Evolutionary conservation across 2,797 vertebrate species (phyloP).

Genomic region (Aulostomus chinensis): DNA sequence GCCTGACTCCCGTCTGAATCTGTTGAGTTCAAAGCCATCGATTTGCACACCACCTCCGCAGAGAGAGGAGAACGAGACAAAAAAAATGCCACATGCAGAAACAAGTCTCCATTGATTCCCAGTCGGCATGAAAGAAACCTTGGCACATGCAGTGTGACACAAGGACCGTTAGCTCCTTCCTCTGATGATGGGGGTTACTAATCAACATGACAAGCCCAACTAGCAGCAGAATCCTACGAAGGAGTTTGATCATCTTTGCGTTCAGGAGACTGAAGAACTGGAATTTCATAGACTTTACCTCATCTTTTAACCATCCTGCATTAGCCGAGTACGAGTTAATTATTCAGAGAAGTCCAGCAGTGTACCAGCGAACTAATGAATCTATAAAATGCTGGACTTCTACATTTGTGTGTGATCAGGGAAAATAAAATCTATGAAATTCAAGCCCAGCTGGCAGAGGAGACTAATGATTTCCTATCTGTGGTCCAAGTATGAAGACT

Average conservation of each 20-base stretch:
- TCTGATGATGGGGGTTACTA: slow-evolving; percentile 42
- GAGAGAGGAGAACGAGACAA: slow-evolving; percentile 31
- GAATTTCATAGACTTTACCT: slow-evolving; percentile 27
- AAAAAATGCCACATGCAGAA: slow-evolving; percentile 47
- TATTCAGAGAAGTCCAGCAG: slow-evolving; percentile 4
- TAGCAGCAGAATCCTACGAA: slow-evolving; percentile 14
- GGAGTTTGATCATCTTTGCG: slow-evolving; percentile 5
- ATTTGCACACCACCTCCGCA: slow-evolving; percentile 63
- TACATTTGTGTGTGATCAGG: neutral
- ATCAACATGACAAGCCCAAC: slow-evolving; percentile 51
- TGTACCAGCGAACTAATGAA: neutral
- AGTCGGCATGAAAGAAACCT: slow-evolving; percentile 45
- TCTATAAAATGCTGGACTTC: neutral
- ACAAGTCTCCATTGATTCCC: slow-evolving; percentile 57
- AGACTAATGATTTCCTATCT: neutral
- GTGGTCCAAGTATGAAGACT: neutral
- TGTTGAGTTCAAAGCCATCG: slow-evolving; percentile 60
- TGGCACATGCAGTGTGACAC: slow-evolving; percentile 43
- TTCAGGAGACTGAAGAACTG: slow-evolving; percentile 5
- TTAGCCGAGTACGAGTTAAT: slow-evolving; percentile 1
- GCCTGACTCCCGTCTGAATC: slow-evolving; percentile 52
- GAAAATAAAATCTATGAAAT: slow-evolving; percentile 4
- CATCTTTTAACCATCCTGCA: slow-evolving; percentile 4
- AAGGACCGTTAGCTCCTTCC: slow-evolving; percentile 38
- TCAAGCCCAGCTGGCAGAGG: neutral